Evolutionary conservation across 2,888 invertebrate species (phyloP), one percentile per base, ranked within the genome.

Genomic region (Silvanus unidentatus): DNA sequence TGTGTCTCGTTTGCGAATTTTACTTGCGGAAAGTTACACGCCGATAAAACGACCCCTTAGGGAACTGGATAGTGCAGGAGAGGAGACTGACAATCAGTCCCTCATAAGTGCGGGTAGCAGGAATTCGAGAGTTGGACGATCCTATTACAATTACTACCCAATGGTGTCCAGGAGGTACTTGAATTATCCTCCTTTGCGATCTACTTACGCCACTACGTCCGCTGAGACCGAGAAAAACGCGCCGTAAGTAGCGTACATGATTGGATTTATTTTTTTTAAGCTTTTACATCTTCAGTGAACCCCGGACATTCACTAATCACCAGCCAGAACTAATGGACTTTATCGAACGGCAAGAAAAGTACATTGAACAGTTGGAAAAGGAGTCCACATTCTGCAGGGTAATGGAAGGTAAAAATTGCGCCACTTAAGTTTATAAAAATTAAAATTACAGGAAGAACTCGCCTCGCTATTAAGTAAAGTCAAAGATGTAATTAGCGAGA

Each of bases 301-400:
- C 22, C 3, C 22, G 22, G n/a, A n/a, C n/a, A n/a, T n/a, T n/a
- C n/a, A n/a, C 22, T 8, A 22, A 22, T 22, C 3, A 22, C 8
- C 22, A 22, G 8, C 83, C 83, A 10, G 89, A 90, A 65, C 76
- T 90, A 36, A 77, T 87, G 67, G 79, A 82, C 57, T 90, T 88
- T 62, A 87, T 90, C 39, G 87, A 89, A 68, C 82, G 87, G 50
- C 90, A 91, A 59, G 90, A 90, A 62, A 88, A 88, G 58, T 90
- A 91, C 62, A 90, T 91, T 40, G 87, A 89, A 51, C 90, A 91
- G 65, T 67, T 91, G 40, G 90, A 91, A 66, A 80, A 85, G 55
- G 90, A 91, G 72, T 88, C 89, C 30, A 84, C 85, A 60, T 88
- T 86, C 63, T 90, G 89, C 65, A 79, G 87, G 71, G 83, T 83